Evolutionary conservation across 2,113 vertebrate species (phyloP).

Genomic region (Actinemys pallida): DNA sequence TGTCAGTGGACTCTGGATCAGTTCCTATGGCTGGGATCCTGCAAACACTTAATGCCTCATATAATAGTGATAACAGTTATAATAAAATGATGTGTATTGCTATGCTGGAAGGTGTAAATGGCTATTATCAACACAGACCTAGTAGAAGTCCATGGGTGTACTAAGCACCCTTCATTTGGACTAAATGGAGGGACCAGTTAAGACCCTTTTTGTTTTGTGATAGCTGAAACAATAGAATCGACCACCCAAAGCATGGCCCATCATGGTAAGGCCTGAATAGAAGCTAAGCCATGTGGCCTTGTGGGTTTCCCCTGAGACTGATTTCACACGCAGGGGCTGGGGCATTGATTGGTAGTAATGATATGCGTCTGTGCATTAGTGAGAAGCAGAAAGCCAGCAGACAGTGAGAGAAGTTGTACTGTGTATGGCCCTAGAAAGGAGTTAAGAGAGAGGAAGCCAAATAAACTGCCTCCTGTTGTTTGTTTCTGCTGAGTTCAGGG

Average conservation of each 20-base stretch:
- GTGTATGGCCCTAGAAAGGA: not conserved
- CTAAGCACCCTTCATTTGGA: not conserved
- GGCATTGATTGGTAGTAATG: not conserved
- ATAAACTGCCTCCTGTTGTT: not conserved
- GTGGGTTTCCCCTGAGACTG: not conserved
- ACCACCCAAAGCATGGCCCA: not conserved
- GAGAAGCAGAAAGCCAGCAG: not conserved
- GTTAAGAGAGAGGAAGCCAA: not conserved
- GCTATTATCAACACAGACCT: not conserved
- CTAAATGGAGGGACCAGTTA: not conserved
- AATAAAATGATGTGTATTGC: not conserved
- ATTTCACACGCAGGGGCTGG: not conserved
- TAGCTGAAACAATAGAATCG: not conserved
- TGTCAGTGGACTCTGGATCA: not conserved
- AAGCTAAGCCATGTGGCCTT: not conserved
- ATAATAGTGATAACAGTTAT: not conserved
- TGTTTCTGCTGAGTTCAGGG: fast-evolving
- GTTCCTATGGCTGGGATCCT: not conserved
- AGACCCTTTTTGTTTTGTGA: not conserved
- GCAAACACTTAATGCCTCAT: not conserved
- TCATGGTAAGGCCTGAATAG: not conserved
- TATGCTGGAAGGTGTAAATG: not conserved
- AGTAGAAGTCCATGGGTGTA: not conserved
- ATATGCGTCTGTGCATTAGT: not conserved
- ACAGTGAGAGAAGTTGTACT: not conserved